phyloP scores from a whole-genome alignment of 1,140 invertebrate species.

The Diabrotica undecimpunctata region DNA sequence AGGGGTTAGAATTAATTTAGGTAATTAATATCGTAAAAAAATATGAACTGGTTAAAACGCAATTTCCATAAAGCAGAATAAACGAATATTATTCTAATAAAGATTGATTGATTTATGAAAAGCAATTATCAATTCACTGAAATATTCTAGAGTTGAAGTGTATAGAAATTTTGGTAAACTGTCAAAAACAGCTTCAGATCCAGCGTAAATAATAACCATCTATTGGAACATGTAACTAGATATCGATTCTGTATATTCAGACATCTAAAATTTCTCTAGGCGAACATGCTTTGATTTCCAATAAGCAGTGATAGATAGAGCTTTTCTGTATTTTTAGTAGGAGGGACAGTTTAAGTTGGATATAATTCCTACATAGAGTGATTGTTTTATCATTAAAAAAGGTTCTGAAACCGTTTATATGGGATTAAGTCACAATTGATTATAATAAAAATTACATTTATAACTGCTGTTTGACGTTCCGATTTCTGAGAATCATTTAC shows the following conservation, averaged over 20 bases:
- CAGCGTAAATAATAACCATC: constrained; percentile 32
- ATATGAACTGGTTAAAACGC: too few species aligned
- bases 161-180: constrained; percentile 28
- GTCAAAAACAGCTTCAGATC: constrained; percentile 28
- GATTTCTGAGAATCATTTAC: too few species aligned
- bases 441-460: too few species aligned
- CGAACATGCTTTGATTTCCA: constrained; percentile 25
- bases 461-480: too few species aligned
- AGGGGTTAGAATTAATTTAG: too few species aligned
- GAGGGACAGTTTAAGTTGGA: too few species aligned
- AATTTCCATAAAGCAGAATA: neutral
- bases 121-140: constrained; percentile 17
- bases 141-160: constrained; percentile 8
- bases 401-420: too few species aligned
- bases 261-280: constrained; percentile 28
- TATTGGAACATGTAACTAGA: constrained; percentile 32
- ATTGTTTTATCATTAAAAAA: too few species aligned
- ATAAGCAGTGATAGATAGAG: constrained; percentile 17
- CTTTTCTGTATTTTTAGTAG: too few species aligned
- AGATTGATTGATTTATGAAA: constrained; percentile 19
- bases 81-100: constrained; percentile 5
- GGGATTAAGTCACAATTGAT: too few species aligned
- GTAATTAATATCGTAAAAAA: too few species aligned
- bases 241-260: constrained; percentile 29
- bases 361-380: too few species aligned